Percentiles rank a stretch among this genome's conserved stretches.
phyloP scores from a whole-genome alignment of 1,140 invertebrate genomes.

The Andrena cerasifolii region DNA sequence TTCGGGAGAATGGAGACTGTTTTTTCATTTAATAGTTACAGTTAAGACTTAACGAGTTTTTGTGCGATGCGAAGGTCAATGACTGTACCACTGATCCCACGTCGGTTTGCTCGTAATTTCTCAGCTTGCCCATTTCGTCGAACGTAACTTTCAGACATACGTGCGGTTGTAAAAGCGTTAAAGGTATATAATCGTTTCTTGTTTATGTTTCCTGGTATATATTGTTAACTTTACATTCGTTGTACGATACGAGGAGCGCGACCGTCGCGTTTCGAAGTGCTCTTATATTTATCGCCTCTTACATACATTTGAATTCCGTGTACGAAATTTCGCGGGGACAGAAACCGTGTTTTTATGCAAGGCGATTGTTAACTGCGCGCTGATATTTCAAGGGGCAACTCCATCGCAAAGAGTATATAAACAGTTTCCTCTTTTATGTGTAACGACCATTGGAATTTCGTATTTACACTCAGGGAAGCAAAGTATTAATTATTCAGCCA shows the following conservation, averaged over 20 bases:
- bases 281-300: not conserved
- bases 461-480: too few species aligned
- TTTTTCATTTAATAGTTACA: not conserved
- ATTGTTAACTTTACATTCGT: constrained; percentile 41
- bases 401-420: too few species aligned
- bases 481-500: too few species aligned
- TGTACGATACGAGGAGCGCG: constrained; percentile 40
- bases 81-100: constrained; percentile 22
- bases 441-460: too few species aligned
- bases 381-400: too few species aligned
- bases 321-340: not conserved
- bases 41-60: not conserved
- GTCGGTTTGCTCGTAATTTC: too few species aligned
- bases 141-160: not conserved
- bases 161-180: not conserved
- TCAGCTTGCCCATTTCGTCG: not conserved
- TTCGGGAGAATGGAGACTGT: constrained; percentile 26
- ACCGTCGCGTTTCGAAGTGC: not conserved
- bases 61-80: constrained; percentile 42
- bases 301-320: not conserved
- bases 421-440: too few species aligned
- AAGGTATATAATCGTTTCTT: constrained; percentile 1
- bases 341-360: not conserved
- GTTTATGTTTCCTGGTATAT: constrained; percentile 15
- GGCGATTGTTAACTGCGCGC: too few species aligned